Evolutionary conservation across 2,797 vertebrate species (phyloP), one percentile per base, ranked within the genome.

Genomic region (Steatocranus sp.): DNA sequence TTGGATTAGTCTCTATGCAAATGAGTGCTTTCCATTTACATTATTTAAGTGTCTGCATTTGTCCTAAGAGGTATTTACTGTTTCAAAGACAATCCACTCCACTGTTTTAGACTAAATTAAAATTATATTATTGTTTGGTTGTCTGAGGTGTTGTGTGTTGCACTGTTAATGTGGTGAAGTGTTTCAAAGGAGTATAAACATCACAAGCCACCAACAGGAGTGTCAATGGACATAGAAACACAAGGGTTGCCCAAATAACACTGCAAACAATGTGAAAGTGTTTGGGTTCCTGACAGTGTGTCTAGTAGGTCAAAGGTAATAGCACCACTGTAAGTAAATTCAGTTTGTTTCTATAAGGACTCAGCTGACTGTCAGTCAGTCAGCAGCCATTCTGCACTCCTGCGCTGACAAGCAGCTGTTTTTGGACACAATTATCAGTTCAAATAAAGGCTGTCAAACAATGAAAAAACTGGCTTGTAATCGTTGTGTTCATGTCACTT

Each of bases 1-100:
- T 78, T 17, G 56, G 84, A 91, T 88, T 91, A 88, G 9, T 23
- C 78, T 41, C 12, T 63, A 83, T 63, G 36, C 85, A 66, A 34
- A 87, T 78, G 43, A 88, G 58, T 36, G 50, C 25, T 82, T 77
- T 66, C 6, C 68, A 79, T 79, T 86, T 82, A 56, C 63, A 88
- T 80, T 56, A 56, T 48, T 73, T 30, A 73, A 30, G 27, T 48
- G 10, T 46, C 15, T 73, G 18, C 43, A 8, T 73, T 49, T 73
- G 5, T 73, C 68, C 68, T 49, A 30, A n/a, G 11, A 48, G 41
- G 66, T 46, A 48, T 70, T 70, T 70, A 46, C 41, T 30, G 41
- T 46, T 70, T 70, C 41, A 18, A 46, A 73, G 68, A 32, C 43
- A 32, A 48, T 48, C 43, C 68, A n/a, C 25, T 48, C 25, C 27